Base-by-base conservation (phyloP, 2,797 vertebrate genomes). In the Sebastes goodei region DNA sequence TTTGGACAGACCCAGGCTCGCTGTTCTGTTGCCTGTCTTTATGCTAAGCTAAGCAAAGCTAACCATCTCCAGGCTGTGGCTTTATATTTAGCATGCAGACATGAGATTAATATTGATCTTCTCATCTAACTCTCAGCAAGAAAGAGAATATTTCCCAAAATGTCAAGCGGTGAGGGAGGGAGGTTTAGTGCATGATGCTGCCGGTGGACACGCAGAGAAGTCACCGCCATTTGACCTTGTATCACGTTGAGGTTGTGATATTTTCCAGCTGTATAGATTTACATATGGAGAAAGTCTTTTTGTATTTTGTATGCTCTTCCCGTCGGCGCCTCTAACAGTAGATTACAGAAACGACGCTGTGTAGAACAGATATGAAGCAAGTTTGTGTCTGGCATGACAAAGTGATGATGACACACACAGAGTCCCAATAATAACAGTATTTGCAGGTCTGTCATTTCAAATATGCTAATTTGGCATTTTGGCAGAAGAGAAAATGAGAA, bases 391-490 rank as follows among this genome's bases (percentile, higher is more conserved):
- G 4, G 20, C 21, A 64, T 55, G 82, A 86, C 38, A 72, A 70
- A 83, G 61, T 33, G 53, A 74, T 42, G 17, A 69, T 72, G 80
- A 86, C 73, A 84, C 76, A 33, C 64, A 29, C n/a, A 21, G 49
- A 62, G 10, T 38, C 15, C 25, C 72, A 72, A 80, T 88, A 76
- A 86, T 70, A 75, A 76, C 82, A 79, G 33, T 23, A 80, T 85
- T 78, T 88, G 42, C 25, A 23, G 21, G 62, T 20, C 69, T 78
- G 78, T 88, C 81, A 83, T 84, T 89, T 89, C 29, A 84, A 59
- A 87, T 91, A 94, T 94, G 92, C 80, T 80, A 93, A 94, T 93
- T 70, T 91, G 92, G 77, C 91, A 92, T 94, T 95, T 94, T 84
- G 71, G 52, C 15, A 3, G 59, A 81, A 56, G 78, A 68, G 78